A percentile compares a stretch with the other conserved stretches of the same genome.
Evolutionary conservation across 2,888 invertebrate species (phyloP).

Genomic region (Eilema griseolum): DNA sequence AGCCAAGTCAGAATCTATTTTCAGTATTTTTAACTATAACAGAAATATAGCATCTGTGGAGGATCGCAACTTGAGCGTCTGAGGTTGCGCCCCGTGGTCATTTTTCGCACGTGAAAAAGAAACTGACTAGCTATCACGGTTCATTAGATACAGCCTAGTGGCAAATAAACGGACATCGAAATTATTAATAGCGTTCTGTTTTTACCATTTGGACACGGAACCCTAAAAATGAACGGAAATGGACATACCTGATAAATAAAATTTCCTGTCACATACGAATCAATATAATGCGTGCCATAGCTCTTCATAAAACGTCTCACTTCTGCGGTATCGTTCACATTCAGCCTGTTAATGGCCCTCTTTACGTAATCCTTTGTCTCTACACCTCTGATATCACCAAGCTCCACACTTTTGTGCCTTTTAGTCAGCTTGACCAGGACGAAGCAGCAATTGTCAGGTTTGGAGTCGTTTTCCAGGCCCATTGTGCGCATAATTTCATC

Average conservation of each 20-base stretch:
- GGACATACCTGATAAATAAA: constrained; percentile 93
- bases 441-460: constrained; percentile 92
- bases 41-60: too few relatives aligned
- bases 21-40: too few relatives aligned
- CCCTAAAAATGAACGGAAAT: too few relatives aligned
- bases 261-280: constrained; percentile 94
- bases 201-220: too few relatives aligned
- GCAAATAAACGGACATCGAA: too few relatives aligned
- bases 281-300: constrained; percentile 95
- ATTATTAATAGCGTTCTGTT: too few relatives aligned
- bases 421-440: constrained; percentile 89
- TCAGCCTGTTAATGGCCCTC: constrained; percentile 88
- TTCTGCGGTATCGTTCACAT: constrained; percentile 89
- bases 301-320: constrained; percentile 93
- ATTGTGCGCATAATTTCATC: constrained; percentile 93
- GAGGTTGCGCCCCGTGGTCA: too few relatives aligned
- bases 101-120: too few relatives aligned
- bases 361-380: constrained; percentile 89
- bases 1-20: too few relatives aligned
- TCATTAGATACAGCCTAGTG: too few relatives aligned
- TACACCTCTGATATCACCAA: constrained; percentile 87
- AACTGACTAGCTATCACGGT: too few relatives aligned
- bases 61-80: too few relatives aligned
- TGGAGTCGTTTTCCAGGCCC: constrained; percentile 89
- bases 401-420: constrained; percentile 89